Base-by-base conservation (phyloP, 2,113 vertebrate species). In the Agelaius tricolor region DNA sequence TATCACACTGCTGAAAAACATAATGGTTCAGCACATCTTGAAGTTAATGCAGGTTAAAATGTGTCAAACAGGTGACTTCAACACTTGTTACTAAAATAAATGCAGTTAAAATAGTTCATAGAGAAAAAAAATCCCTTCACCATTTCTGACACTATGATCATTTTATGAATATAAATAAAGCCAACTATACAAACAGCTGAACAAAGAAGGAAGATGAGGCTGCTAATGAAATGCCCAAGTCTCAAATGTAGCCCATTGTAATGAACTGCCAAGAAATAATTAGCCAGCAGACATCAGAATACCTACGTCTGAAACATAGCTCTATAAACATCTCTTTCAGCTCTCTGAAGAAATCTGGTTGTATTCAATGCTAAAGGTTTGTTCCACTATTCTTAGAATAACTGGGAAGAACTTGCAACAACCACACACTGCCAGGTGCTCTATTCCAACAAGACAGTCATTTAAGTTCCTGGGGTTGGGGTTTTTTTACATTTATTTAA, bases 131-230 rank as follows among this genome's bases (percentile, higher is more conserved):
- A 91, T 73, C 67, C 46, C 46, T 43, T 79, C 62, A 41, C 58
- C 19, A 67, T 39, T 96, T 87, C 84, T 76, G 43, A 92, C 71
- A 35, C 58, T 62, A 31, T 2, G 14, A 75, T 39, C 20, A 69
- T 67, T 92, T 80, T 47, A 62, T 14, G 58, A 82, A 46, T 65
- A 72, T 79, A 94, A 92, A 78, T 62, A 84, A 94, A 19, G 55
- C 46, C 89, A 92, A 24, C 74, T 62, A 69, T 13, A 87, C 19
- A 87, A 92, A 65, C 9, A 81, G 65, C 30, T 46, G 65, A 91
- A 84, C 37, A 87, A 96, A 84, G 89, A n/a, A 86, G 31, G 46
- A 90, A 67, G 87, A 79, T 73, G 89, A 79, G 46, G 59, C 78
- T 85, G 78, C 58, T 87, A 73, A 94, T 44, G 54, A 91, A 95